These are phyloP conservation scores for Brachystomella parvula DNA, from an alignment of 1,140 invertebrate species.

Conservation along the genomic window DNA sequence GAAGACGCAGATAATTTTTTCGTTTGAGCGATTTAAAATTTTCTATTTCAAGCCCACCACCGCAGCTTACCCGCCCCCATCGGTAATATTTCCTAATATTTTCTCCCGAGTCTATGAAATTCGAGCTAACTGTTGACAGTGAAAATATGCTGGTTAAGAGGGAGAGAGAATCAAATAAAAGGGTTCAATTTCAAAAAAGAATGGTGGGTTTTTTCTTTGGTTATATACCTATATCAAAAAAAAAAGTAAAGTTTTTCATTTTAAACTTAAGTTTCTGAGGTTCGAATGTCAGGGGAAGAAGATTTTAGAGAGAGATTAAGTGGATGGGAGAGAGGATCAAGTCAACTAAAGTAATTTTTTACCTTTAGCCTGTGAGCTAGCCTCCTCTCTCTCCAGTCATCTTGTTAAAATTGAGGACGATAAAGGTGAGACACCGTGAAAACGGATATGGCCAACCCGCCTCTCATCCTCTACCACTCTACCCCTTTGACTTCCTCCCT, in stretches of 20 bases:
- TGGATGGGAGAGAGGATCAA: neutral
- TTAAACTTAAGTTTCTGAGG: no score
- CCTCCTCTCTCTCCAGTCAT: no score
- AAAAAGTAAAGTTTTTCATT: slow-evolving; percentile 1
- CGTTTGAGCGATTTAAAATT: no score
- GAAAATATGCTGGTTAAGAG: neutral
- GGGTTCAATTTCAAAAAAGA: slow-evolving; percentile 4
- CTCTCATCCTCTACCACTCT: no score
- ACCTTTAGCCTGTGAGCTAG: no score
- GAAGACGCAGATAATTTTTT: no score
- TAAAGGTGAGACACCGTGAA: slow-evolving; percentile 1
- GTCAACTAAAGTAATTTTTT: slow-evolving; percentile 10
- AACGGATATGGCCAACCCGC: slow-evolving; percentile 6
- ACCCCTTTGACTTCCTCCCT: no score
- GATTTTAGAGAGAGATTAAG: slow-evolving; percentile 4
- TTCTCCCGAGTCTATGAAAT: neutral
- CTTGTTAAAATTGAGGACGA: no score
- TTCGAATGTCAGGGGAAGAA: slow-evolving; percentile 2
- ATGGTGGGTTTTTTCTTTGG: no score
- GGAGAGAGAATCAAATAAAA: neutral
- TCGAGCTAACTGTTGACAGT: slow-evolving; percentile 2
- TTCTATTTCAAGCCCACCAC: neutral
- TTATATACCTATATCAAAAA: no score
- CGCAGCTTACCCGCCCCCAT: neutral
- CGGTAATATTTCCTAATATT: neutral